Evolutionary conservation across 2,888 invertebrate species (phyloP).

Genomic region (Elysia crispata): DNA sequence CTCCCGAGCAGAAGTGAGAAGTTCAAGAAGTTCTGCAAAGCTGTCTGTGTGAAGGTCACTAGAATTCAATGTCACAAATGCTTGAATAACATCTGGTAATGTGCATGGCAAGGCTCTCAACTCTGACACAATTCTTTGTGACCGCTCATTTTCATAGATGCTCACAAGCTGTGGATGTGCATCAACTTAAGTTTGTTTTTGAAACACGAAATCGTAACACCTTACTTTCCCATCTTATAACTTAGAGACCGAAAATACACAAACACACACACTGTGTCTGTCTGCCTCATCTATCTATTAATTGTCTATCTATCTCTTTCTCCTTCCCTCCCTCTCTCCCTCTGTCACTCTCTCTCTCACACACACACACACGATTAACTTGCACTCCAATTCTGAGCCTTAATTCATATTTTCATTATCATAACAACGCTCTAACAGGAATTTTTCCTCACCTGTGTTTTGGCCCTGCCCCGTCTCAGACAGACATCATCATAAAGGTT

Average conservation of each 20-base stretch:
- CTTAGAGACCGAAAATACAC: too few relatives aligned
- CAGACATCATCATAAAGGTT: constrained; percentile 67
- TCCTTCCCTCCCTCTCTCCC: too few relatives aligned
- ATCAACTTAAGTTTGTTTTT: neutral
- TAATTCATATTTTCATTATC: too few relatives aligned
- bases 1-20: constrained; percentile 62
- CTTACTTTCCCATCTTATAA: too few relatives aligned
- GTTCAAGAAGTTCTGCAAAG: constrained; percentile 66
- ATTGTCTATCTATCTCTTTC: too few relatives aligned
- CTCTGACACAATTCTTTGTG: constrained; percentile 63
- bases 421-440: too few relatives aligned
- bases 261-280: too few relatives aligned
- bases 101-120: constrained; percentile 64
- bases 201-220: too few relatives aligned
- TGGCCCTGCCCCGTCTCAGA: constrained; percentile 63
- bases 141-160: constrained; percentile 64
- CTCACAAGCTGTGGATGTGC: constrained; percentile 58
- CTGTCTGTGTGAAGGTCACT: constrained; percentile 64
- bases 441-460: constrained; percentile 60
- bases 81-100: constrained; percentile 61
- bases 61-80: constrained; percentile 62
- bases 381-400: too few relatives aligned
- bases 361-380: too few relatives aligned
- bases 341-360: too few relatives aligned
- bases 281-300: too few relatives aligned